Evolutionary conservation across 2,888 invertebrate genomes (phyloP).

Genomic region (Drosophila nr. perissopoda): DNA sequence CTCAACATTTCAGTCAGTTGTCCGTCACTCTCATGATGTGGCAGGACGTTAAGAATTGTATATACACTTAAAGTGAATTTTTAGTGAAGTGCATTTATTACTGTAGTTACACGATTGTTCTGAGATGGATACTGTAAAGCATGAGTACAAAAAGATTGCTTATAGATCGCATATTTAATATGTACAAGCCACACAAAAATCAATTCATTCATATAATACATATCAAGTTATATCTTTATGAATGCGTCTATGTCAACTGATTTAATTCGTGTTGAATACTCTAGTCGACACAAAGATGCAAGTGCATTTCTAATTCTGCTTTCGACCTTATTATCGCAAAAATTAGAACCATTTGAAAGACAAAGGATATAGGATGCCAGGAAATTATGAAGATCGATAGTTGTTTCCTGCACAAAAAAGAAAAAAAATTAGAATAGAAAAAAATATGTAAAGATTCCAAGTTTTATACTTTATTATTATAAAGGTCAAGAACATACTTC

Average conservation of each 20-base stretch:
- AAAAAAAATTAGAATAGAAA: not conserved
- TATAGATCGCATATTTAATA: not conserved
- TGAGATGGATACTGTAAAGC: not conserved
- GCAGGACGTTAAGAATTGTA: not conserved
- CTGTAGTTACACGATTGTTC: not conserved
- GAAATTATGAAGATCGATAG: not conserved
- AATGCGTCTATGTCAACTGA: not conserved
- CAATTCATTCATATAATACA: not conserved
- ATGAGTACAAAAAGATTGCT: not conserved
- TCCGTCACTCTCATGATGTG: slow-evolving; percentile 5
- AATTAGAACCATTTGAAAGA: not conserved
- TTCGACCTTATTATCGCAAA: not conserved
- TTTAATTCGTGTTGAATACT: too few species aligned
- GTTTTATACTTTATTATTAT: not conserved
- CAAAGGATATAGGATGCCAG: not conserved
- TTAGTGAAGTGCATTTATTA: not conserved
- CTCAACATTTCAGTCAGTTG: slow-evolving; percentile 50
- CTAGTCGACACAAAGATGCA: too few species aligned
- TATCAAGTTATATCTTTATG: not conserved
- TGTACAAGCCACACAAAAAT: not conserved
- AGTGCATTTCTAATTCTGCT: too few species aligned
- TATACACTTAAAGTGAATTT: not conserved
- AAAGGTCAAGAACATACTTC: not conserved
- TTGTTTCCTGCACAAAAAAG: accelerated
- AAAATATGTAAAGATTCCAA: not conserved